Percentiles rank a stretch among this genome's conserved stretches.
Conservation (phyloP, 2,797 vertebrate species). For the Leucoraja ocellata region DNA sequence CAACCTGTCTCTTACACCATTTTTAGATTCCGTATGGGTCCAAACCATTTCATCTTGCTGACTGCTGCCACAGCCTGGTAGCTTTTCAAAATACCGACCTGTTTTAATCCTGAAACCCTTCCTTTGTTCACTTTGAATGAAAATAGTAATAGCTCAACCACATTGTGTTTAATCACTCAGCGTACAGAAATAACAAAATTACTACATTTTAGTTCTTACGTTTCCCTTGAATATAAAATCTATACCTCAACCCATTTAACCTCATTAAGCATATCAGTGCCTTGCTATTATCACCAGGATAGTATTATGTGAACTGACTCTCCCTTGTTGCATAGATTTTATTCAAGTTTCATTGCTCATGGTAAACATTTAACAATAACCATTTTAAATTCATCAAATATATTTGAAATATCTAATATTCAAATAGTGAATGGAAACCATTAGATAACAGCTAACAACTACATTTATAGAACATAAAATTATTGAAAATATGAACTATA, state of each 20-base stretch:
- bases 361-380: not conserved
- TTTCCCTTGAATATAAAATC: not conserved
- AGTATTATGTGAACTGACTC: not conserved
- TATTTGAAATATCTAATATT: not conserved
- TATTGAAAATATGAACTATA: not conserved
- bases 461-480: not conserved
- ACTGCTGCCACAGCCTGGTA: constrained; percentile 57
- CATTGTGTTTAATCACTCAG: not conserved
- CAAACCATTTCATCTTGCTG: constrained; percentile 46
- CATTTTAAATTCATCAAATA: not conserved
- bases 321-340: not conserved
- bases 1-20: not conserved
- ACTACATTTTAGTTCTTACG: not conserved
- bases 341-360: not conserved
- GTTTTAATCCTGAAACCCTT: not conserved
- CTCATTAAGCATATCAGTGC: not conserved
- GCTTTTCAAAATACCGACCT: not conserved
- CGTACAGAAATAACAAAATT: not conserved
- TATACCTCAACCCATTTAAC: not conserved
- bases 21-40: not conserved
- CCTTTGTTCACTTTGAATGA: constrained; percentile 20
- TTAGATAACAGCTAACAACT: not conserved
- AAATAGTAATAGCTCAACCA: not conserved
- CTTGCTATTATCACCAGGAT: too few species aligned
- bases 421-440: not conserved